phyloP scores from a whole-genome alignment of 2,888 invertebrate species.

The Zhengitettix transpicula region DNA sequence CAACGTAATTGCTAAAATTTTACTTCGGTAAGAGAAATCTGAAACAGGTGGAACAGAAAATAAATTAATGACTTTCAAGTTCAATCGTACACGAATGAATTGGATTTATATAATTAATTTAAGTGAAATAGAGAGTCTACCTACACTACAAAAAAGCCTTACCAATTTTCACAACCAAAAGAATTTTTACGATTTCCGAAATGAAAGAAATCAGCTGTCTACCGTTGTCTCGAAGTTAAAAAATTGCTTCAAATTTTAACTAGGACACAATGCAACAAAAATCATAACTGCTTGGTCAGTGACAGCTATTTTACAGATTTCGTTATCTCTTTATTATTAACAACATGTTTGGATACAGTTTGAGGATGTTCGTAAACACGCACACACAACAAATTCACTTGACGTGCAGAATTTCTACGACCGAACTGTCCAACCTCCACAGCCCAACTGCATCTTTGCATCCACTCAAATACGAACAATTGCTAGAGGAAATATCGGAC shows the following conservation, averaged over 20 bases:
- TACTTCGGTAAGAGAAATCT: no score
- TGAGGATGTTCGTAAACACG: constrained; percentile 8
- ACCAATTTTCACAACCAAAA: no score
- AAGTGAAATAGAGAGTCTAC: no score
- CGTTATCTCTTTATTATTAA: constrained; percentile 12
- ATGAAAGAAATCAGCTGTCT: background rate
- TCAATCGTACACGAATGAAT: no score
- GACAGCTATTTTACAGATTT: background rate
- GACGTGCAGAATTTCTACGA: constrained; percentile 3
- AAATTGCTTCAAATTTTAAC: no score
- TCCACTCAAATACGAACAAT: constrained; percentile 9
- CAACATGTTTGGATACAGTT: constrained; percentile 9
- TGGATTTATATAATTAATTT: no score
- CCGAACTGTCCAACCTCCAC: constrained; percentile 10
- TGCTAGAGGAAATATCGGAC: constrained; percentile 4
- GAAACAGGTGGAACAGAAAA: no score
- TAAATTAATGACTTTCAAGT: no score
- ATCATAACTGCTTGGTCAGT: constrained; percentile 1
- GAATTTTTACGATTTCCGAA: no score
- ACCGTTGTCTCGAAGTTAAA: no score
- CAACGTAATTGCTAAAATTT: no score
- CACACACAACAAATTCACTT: constrained; percentile 7
- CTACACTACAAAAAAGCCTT: no score
- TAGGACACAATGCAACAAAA: constrained; percentile 5
- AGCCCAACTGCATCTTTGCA: constrained; percentile 9